phyloP scores from a whole-genome alignment of 53 echinoderm and acorn worm genomes.

The Holothuria leucospilota region DNA sequence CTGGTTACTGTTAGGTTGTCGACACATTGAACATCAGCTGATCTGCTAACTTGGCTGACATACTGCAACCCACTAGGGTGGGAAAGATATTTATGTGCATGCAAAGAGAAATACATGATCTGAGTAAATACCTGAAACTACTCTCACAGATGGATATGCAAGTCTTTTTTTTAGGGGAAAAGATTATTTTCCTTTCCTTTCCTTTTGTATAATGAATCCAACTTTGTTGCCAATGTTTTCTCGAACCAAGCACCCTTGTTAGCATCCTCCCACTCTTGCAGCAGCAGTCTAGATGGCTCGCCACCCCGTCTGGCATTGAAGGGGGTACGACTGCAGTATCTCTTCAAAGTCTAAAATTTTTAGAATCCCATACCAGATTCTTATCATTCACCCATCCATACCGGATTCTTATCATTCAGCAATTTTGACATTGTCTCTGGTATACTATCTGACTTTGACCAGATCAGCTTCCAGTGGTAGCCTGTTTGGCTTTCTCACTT shows the following conservation, averaged over 20 bases:
- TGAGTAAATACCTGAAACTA: background rate
- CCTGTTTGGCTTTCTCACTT: slow-evolving; percentile 50
- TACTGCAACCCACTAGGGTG: slow-evolving; percentile 69
- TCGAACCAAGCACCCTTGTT: slow-evolving; percentile 1
- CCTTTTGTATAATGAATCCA: no score
- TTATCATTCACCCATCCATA: slow-evolving; percentile 39
- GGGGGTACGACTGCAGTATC: slow-evolving; percentile 51
- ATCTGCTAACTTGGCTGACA: slow-evolving; percentile 23
- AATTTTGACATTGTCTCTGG: slow-evolving; percentile 17
- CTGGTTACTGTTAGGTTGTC: slow-evolving; percentile 59
- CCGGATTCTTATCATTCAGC: no score
- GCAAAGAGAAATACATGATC: slow-evolving; percentile 63
- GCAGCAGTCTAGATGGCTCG: slow-evolving; percentile 16
- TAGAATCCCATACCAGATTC: slow-evolving; percentile 33
- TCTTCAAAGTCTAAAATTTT: slow-evolving; percentile 34
- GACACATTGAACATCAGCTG: slow-evolving; percentile 29
- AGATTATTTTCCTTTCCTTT: background rate
- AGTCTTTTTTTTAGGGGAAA: background rate
- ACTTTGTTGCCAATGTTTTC: background rate
- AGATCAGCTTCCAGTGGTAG: slow-evolving; percentile 70
- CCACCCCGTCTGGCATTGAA: slow-evolving; percentile 71
- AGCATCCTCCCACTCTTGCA: slow-evolving; percentile 32
- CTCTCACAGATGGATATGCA: no score
- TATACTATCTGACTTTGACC: slow-evolving; percentile 49
- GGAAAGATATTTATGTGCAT: slow-evolving; percentile 7